Evolutionary conservation across 1,140 invertebrate species (phyloP).

Genomic region (Cydia amplana): DNA sequence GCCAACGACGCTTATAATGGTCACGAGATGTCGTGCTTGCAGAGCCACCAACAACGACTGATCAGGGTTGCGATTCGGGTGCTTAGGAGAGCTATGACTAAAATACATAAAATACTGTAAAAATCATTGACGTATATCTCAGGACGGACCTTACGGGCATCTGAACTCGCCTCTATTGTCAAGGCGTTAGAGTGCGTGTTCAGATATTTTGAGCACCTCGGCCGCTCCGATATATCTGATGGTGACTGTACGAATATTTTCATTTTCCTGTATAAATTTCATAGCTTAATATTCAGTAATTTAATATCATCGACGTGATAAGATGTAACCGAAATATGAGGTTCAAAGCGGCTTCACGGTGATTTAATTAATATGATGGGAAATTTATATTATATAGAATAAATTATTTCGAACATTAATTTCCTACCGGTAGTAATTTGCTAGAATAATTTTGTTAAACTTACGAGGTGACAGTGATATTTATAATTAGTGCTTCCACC

Average conservation of each 20-base stretch:
- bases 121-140: too few species aligned
- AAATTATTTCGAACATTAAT: not conserved
- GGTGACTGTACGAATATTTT: not conserved
- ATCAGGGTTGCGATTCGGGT: not conserved
- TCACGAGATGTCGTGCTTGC: constrained; percentile 5
- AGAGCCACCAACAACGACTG: not conserved
- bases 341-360: not conserved
- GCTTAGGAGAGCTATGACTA: too few species aligned
- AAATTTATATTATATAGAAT: not conserved
- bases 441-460: not conserved
- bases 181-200: too few species aligned
- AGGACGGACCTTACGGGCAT: too few species aligned
- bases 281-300: not conserved
- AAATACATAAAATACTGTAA: too few species aligned
- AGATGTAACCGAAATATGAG: not conserved
- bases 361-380: constrained; percentile 12
- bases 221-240: too few species aligned
- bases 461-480: not conserved
- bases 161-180: too few species aligned
- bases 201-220: too few species aligned
- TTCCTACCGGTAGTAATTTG: not conserved
- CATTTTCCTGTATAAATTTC: not conserved
- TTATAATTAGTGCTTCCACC: not conserved
- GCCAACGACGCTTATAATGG: not conserved
- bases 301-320: not conserved